Base-by-base conservation (phyloP, 2,797 vertebrate species). In the Sebastes jordani region DNA sequence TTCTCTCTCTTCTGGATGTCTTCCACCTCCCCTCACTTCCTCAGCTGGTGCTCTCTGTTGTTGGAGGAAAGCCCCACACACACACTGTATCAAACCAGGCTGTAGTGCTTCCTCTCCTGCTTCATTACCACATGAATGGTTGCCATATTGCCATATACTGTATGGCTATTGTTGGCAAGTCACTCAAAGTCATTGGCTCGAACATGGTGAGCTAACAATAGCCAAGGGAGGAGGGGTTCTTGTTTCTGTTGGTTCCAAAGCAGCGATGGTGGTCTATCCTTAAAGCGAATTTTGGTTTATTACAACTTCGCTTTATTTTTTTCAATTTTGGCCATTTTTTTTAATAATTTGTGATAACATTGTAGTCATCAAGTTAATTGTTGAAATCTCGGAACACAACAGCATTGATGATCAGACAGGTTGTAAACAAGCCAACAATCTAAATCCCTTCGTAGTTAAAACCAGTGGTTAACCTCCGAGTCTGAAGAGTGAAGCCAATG, bases 51-150 rank as follows among this genome's bases (percentile, higher is more conserved):
- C 75, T 83, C 85, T 87, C 86, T 86, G 84, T 82, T 80, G 75
- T 85, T 86, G 87, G 78, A 91, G 77, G 75, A 30, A 11, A 71
- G 80, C 81, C 86, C 66, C 63, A 61, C 54, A 75, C 52, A 83
- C 78, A 82, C 49, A 84, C 74, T 60, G 65, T 81, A 75, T 80
- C 77, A 78, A 76, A 82, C 77, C 74, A 66, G 69, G 72, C 90
- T 69, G 76, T 71, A 55, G 20, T 5, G 68, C 84, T 90, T 89
- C 85, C 83, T 90, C 81, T 85, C 71, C 76, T 61, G 78, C 90
- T 90, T 92, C 83, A 92, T 95, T 92, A 93, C 46, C 91, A 94
- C 92, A 84, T 91, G 88, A 94, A 86, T 93, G 78, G 64, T 49
- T 88, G 81, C 90, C 89, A 89, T 91, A 85, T 86, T 88, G 84